Base-by-base conservation (phyloP, 2,888 invertebrate species). In the Aricia artaxerxes region DNA sequence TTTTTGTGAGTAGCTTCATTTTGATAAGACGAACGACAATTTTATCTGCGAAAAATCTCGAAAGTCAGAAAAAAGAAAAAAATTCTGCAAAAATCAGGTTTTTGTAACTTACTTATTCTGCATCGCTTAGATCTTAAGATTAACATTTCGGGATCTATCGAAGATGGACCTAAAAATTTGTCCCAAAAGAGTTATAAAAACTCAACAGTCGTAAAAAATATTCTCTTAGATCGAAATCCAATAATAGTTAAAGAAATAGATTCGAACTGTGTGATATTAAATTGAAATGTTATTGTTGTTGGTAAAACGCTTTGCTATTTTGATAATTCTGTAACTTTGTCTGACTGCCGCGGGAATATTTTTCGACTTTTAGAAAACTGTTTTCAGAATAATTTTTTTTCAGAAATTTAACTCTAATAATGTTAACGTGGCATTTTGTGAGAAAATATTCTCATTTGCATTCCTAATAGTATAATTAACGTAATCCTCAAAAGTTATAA, bases 291-390 rank as follows among this genome's bases (percentile, higher is more conserved):
- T 31, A 11, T 69, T 69, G 31, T 61, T 61, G 61, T 69, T 35
- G 64, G 64, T 31, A 11, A 31, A 64, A 64, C 64, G 64, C 64
- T 11, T 11, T 11, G 64, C 64, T 69, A 69, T 69, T 64, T 64
- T 69, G 13, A 69, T 69, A 69, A 64, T 4, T 64, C 64, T 69
- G 64, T 69, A 69, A 69, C 64, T 69, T 35, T 35, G 64, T 64
- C 24, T 13, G 11, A 35, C 31, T 31, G 35, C 35, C 11, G 4
- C 24, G 64, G 64, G 64, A 31, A 31, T 64, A 31, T 31, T 64
- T 64, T 64, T 64, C 9, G 11, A 11, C 64, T 64, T 64, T 64
- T 24, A 4, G 31, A 64, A 31, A 11, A 35, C 31, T 9, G 35
- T 11, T 64, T 35, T 69, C 24, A 31, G 4, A 49, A 49, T n/a